Evolutionary conservation across 53 echinoderm and acorn worm genomes (phyloP), one percentile per base, ranked within the genome.

Genomic region (Crossaster papposus): DNA sequence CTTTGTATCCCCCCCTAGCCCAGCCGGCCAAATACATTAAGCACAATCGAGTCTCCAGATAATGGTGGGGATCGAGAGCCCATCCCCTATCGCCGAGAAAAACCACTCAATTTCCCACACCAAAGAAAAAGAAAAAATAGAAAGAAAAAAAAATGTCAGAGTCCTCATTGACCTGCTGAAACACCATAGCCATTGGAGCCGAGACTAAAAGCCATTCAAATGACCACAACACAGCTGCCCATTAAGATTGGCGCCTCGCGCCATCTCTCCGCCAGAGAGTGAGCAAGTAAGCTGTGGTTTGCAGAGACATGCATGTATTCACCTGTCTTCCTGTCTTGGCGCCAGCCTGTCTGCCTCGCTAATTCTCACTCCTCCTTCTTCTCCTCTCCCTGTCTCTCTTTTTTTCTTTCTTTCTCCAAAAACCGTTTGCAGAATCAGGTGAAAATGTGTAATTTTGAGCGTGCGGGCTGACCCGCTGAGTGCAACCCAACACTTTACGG

Each of bases 371-470:
- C 75, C 13, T 17, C 75, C 34, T 36, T 32, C 4, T 74, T 29
- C 18, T 36, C 34, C 24, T 34, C 17, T 50, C 38, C n/a, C n/a
- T n/a, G n/a, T 51, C 18, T 51, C 51, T 53, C 53, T 74, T 1
- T 29, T 84, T 84, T 84, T 71, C 71, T 51, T 53, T 53, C 54
- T 54, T 77, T 32, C 51, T 35, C 15, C 51, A 87, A 80, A 80
- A 80, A 55, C 65, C 17, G 87, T 50, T 36, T 38, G 36, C 77
- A 58, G 87, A 87, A 87, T 87, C 63, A 30, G 77, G 87, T 63
- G 87, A 87, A 87, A n/a, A 87, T 87, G 62, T 87, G 87, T 87
- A 87, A 87, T 87, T 87, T 76, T 76, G 76, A 87, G 87, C 77
- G 63, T 72, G 87, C 35, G n/a, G 76, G 87, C 55, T 87, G 87